These are phyloP conservation scores for Perca schrenkii DNA, from an alignment of 2,113 vertebrate genomes.

Conservation along the genomic window DNA sequence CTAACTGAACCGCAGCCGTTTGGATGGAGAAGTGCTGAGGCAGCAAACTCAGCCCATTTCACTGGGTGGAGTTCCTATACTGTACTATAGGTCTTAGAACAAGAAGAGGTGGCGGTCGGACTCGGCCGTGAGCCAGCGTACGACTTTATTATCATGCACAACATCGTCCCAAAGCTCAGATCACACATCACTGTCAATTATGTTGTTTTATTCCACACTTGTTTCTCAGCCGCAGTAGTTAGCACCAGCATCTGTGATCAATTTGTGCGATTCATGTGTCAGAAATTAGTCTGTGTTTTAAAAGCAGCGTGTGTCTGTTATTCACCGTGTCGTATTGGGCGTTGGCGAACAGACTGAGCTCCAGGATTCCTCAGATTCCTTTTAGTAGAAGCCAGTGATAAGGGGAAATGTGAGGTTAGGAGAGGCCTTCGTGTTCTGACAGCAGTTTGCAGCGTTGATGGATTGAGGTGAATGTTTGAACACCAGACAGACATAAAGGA, in stretches of 20 bases:
- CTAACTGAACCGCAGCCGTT: slow-evolving; percentile 73
- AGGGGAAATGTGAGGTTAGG: slow-evolving; percentile 64
- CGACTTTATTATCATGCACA: slow-evolving; percentile 53
- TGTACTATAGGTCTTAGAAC: slow-evolving; percentile 53
- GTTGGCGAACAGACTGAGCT: slow-evolving; percentile 50
- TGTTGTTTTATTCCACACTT: slow-evolving; percentile 54
- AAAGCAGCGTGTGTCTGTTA: slow-evolving; percentile 60
- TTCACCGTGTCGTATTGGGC: slow-evolving; percentile 53
- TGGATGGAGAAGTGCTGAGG: slow-evolving; percentile 77
- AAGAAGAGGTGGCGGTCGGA: slow-evolving; percentile 39
- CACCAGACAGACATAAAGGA: slow-evolving; percentile 78
- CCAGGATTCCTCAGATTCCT: slow-evolving; percentile 75
- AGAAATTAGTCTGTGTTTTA: slow-evolving; percentile 65
- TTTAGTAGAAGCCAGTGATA: slow-evolving; percentile 61
- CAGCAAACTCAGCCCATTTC: slow-evolving; percentile 60
- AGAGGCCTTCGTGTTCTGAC: slow-evolving; percentile 63
- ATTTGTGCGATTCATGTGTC: slow-evolving; percentile 61
- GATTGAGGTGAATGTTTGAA: slow-evolving; percentile 77
- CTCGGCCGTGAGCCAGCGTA: slow-evolving; percentile 17
- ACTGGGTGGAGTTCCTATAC: slow-evolving; percentile 60
- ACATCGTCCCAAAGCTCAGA: slow-evolving; percentile 54
- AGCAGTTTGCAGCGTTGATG: slow-evolving; percentile 66
- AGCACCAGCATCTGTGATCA: slow-evolving; percentile 66
- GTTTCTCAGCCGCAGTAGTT: slow-evolving; percentile 51
- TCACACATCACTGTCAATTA: slow-evolving; percentile 60